These are phyloP conservation scores for Sebastes wilsoni DNA, from an alignment of 2,797 vertebrate species.

Conservation along the genomic window DNA sequence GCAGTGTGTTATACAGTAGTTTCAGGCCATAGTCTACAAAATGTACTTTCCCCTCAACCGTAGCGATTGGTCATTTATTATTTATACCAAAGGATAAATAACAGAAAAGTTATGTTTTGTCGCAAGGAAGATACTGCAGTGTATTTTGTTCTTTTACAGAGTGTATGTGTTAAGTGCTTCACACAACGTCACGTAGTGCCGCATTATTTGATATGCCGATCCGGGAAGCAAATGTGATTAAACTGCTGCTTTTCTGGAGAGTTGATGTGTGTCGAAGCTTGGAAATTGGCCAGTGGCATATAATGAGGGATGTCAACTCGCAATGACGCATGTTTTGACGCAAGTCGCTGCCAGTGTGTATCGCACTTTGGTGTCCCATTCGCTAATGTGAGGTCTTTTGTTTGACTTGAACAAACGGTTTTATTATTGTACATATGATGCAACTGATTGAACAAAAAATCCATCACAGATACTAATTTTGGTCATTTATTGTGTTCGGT, in stretches of 20 bases:
- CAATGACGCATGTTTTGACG: not conserved
- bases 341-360: not conserved
- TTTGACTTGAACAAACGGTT: not conserved
- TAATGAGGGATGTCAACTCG: not conserved
- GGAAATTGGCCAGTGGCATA: not conserved
- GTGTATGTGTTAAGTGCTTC: not conserved
- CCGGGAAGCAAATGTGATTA: not conserved
- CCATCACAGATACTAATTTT: not conserved
- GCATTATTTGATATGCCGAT: not conserved
- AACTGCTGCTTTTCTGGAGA: not conserved
- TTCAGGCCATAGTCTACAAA: not conserved
- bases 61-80: not conserved
- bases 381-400: not conserved
- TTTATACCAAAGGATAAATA: not conserved
- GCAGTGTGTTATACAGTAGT: not conserved
- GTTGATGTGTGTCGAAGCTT: not conserved
- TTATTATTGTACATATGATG: not conserved
- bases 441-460: not conserved
- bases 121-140: not conserved
- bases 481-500: not conserved
- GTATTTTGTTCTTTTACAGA: not conserved
- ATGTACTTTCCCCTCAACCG: not conserved
- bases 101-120: not conserved
- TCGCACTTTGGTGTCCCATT: not conserved
- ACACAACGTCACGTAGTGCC: not conserved